phyloP scores from a whole-genome alignment of 92 coral and sea anemone genomes.

The Hydrozoanthus gracilis region DNA sequence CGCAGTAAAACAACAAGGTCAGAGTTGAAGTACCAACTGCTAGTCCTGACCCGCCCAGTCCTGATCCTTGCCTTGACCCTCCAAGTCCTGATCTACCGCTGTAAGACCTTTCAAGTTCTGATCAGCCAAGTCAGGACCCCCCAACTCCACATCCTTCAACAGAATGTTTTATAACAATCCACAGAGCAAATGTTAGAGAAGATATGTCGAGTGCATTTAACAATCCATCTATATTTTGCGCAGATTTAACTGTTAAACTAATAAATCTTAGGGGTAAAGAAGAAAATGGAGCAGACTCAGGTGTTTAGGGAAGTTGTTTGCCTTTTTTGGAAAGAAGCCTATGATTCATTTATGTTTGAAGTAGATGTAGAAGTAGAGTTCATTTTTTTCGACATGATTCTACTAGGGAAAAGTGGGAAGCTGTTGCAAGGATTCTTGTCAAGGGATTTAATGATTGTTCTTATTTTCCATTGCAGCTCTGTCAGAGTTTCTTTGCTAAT shows the following conservation, averaged over 20 bases:
- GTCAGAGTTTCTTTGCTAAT: constrained; percentile 38
- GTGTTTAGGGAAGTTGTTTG: constrained; percentile 32
- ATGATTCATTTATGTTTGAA: constrained; percentile 59
- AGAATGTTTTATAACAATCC: neutral
- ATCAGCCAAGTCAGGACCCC: neutral
- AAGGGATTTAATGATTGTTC: constrained; percentile 50
- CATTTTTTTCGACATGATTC: constrained; percentile 64
- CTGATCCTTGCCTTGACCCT: too few species aligned
- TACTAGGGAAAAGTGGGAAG: constrained; percentile 66
- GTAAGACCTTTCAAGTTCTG: too few species aligned
- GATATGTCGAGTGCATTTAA: neutral
- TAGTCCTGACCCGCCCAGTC: neutral
- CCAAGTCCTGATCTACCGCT: neutral
- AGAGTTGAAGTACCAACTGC: too few species aligned
- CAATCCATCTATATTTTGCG: neutral
- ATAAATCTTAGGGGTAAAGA: too few species aligned
- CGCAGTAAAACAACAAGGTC: neutral
- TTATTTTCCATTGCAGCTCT: constrained; percentile 54
- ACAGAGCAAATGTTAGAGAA: constrained; percentile 11
- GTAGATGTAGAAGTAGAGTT: constrained; percentile 50
- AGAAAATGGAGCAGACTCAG: too few species aligned
- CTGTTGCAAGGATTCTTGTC: constrained; percentile 62
- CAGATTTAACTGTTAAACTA: neutral
- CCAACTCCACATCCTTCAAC: neutral
- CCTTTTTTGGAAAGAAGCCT: constrained; percentile 64